phyloP scores from a whole-genome alignment of 1,140 invertebrate species.

The Nasonia giraulti region DNA sequence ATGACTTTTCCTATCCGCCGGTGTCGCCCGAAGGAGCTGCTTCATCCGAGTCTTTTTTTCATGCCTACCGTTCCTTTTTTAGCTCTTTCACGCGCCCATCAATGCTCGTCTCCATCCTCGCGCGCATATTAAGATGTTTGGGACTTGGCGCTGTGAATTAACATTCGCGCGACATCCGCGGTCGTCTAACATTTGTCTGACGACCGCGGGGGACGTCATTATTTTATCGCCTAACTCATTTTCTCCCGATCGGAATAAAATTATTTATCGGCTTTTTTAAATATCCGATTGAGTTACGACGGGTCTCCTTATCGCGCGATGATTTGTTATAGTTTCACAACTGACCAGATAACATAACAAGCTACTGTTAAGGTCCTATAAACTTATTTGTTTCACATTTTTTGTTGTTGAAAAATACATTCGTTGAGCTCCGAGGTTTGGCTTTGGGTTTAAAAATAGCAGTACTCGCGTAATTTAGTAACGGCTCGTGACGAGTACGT shows the following conservation, averaged over 20 bases:
- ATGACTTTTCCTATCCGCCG: slow-evolving; percentile 28
- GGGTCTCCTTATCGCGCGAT: too few species aligned
- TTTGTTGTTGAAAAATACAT: too few species aligned
- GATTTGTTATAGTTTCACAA: too few species aligned
- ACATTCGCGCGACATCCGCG: background rate
- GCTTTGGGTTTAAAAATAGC: too few species aligned
- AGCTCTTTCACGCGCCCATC: background rate
- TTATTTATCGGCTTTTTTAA: too few species aligned
- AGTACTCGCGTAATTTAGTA: too few species aligned
- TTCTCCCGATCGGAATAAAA: background rate
- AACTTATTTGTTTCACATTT: too few species aligned
- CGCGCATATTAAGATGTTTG: slow-evolving; percentile 32
- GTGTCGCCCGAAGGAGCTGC: background rate
- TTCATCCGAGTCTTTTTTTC: background rate
- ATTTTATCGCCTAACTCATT: background rate
- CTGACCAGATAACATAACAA: too few species aligned
- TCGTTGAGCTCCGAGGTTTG: too few species aligned
- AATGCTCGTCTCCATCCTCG: background rate
- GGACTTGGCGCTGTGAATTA: slow-evolving; percentile 8
- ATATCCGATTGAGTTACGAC: too few species aligned
- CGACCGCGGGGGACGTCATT: background rate
- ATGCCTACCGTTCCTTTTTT: background rate
- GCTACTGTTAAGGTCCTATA: too few species aligned
- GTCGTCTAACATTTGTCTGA: slow-evolving; percentile 26
- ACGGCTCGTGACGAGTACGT: too few species aligned